A percentile compares a stretch with the other conserved stretches of the same genome.
Conservation (phyloP, 2,797 vertebrate species). For the Diplodus puntazzo region DNA sequence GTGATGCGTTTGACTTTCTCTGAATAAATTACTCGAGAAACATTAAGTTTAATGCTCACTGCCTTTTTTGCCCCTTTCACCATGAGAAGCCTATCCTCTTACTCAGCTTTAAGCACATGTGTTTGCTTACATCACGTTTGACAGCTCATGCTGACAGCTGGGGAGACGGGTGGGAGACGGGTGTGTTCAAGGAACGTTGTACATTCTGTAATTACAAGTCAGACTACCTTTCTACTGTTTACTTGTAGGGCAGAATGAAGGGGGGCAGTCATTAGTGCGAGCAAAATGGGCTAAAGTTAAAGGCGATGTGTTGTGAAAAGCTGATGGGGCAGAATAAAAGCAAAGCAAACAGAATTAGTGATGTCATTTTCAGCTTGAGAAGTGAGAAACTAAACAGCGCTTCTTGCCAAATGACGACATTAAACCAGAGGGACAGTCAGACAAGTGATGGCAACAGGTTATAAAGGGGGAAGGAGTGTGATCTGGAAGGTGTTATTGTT, state of each 20-base stretch:
- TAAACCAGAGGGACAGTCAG: background rate
- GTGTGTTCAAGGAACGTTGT: conserved; percentile 12
- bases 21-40: background rate
- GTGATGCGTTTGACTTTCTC: background rate
- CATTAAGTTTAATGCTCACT: background rate
- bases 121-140: conserved; percentile 27
- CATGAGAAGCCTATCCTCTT: background rate
- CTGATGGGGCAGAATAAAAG: background rate
- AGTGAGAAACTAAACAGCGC: background rate
- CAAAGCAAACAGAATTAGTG: background rate
- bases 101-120: conserved; percentile 24
- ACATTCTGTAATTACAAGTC: background rate
- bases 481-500: conserved; percentile 20
- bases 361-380: background rate
- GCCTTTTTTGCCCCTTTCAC: background rate
- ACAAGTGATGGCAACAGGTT: background rate
- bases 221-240: background rate
- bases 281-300: background rate
- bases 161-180: background rate
- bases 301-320: background rate
- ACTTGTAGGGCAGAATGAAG: background rate
- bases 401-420: background rate
- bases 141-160: conserved; percentile 26
- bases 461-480: background rate
- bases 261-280: background rate